Percentiles rank a stretch among this genome's conserved stretches.
These are phyloP conservation scores for Ganaspis brasiliensis DNA, from an alignment of 2,888 invertebrate species.

Conservation along the genomic window DNA sequence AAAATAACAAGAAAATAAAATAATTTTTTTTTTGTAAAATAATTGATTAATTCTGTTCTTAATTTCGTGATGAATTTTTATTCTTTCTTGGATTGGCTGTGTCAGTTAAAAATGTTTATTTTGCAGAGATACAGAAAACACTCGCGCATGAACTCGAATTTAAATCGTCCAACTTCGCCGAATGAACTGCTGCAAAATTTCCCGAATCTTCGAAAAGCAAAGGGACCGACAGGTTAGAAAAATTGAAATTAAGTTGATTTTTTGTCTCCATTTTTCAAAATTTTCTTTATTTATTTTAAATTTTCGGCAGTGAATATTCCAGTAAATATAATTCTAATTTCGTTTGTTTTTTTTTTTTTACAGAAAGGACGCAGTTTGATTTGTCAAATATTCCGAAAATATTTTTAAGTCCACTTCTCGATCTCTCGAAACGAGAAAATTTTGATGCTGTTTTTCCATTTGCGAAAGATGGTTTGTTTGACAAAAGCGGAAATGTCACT, in stretches of 20 bases:
- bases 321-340: constrained; percentile 14
- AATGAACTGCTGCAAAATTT: constrained; percentile 79
- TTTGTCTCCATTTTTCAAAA: not conserved
- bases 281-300: constrained; percentile 43
- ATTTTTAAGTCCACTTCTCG: constrained; percentile 90
- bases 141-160: constrained; percentile 77
- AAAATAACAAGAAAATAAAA: no score
- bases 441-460: constrained; percentile 93
- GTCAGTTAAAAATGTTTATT: constrained; percentile 30
- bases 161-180: constrained; percentile 74
- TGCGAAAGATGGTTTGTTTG: constrained; percentile 81
- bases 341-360: constrained; percentile 64
- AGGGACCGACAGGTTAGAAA: constrained; percentile 66
- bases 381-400: constrained; percentile 90
- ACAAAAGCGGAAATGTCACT: constrained; percentile 77
- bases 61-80: no score
- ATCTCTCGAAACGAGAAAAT: constrained; percentile 89
- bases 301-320: constrained; percentile 16
- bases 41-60: no score
- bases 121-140: constrained; percentile 81
- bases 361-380: constrained; percentile 81
- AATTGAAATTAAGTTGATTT: constrained; percentile 11
- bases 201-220: constrained; percentile 79
- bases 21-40: no score
- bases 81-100: no score